Percentiles rank a stretch among this genome's conserved stretches.
These are phyloP conservation scores for Xylota sylvarum DNA, from an alignment of 2,888 invertebrate species.

Conservation along the genomic window DNA sequence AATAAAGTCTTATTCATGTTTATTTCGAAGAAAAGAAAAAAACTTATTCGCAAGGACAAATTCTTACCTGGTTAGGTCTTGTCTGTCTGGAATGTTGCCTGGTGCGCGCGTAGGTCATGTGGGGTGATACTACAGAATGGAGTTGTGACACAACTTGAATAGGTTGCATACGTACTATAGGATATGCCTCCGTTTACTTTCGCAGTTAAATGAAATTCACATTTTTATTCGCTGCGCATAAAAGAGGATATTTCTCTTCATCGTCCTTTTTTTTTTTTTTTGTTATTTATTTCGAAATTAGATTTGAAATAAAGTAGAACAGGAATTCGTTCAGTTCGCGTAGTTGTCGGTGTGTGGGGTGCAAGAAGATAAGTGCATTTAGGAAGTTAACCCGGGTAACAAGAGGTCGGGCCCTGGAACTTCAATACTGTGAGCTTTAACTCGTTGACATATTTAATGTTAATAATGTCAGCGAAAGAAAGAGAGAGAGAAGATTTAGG, in stretches of 20 bases:
- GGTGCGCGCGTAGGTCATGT: background rate
- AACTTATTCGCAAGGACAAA: conserved; percentile 4
- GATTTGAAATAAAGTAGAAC: conserved; percentile 51
- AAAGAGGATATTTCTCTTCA: conserved; percentile 39
- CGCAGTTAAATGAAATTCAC: conserved; percentile 58
- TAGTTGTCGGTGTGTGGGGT: conserved; percentile 1
- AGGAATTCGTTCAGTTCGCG: conserved; percentile 21
- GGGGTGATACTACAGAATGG: background rate
- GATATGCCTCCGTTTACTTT: conserved; percentile 33
- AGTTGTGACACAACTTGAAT: conserved; percentile 15
- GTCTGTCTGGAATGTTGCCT: conserved; percentile 2
- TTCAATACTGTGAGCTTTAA: conserved; percentile 3
- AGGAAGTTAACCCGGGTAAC: conserved; percentile 8
- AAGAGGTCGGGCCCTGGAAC: background rate
- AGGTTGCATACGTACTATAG: background rate
- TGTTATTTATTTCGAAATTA: conserved; percentile 57
- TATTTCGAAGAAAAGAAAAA: conserved; percentile 11
- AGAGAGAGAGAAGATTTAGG: background rate
- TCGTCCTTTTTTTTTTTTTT: conserved; percentile 17
- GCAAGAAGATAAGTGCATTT: conserved; percentile 30
- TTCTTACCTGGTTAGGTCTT: conserved; percentile 12
- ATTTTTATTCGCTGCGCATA: conserved; percentile 53
- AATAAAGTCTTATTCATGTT: conserved; percentile 37
- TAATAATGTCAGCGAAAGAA: conserved; percentile 31
- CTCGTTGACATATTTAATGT: conserved; percentile 44